These are phyloP conservation scores for Erpobdella octoculata DNA, from an alignment of 2,888 invertebrate genomes.

Conservation along the genomic window DNA sequence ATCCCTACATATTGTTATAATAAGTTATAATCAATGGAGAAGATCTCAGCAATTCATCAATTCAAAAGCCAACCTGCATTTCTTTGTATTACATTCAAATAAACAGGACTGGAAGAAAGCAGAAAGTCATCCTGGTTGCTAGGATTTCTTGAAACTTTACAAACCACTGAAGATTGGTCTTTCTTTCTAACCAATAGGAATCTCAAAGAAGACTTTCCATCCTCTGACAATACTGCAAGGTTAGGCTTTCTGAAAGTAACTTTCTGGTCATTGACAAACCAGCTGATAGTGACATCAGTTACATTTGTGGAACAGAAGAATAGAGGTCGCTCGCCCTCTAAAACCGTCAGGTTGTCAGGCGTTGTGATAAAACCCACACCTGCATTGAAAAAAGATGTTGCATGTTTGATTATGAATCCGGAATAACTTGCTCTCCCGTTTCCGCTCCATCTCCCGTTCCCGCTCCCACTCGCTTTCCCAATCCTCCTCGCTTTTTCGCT, in stretches of 20 bases:
- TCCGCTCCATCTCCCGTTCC: background rate
- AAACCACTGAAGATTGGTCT: background rate
- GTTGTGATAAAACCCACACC: background rate
- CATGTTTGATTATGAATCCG: background rate
- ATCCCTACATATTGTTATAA: too few species aligned
- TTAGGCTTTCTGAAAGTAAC: background rate
- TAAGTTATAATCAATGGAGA: too few species aligned
- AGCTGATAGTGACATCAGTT: background rate
- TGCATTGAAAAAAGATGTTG: background rate
- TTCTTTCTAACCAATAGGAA: background rate
- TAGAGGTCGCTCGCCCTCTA: background rate
- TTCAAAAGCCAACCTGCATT: too few species aligned
- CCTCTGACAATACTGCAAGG: background rate
- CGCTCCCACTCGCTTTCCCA: background rate
- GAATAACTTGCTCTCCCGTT: background rate
- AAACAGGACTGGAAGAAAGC: too few species aligned
- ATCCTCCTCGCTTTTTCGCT: background rate
- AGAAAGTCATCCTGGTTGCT: background rate
- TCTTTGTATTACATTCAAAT: too few species aligned
- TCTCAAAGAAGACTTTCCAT: background rate
- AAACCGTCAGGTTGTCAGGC: background rate
- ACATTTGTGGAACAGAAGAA: background rate
- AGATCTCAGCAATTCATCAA: too few species aligned
- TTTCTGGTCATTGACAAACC: conserved; percentile 1
- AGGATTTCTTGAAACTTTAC: background rate